Evolutionary conservation across 1,140 invertebrate genomes (phyloP), one percentile per base, ranked within the genome.

Genomic region (Pseudachorutes palmiensis): DNA sequence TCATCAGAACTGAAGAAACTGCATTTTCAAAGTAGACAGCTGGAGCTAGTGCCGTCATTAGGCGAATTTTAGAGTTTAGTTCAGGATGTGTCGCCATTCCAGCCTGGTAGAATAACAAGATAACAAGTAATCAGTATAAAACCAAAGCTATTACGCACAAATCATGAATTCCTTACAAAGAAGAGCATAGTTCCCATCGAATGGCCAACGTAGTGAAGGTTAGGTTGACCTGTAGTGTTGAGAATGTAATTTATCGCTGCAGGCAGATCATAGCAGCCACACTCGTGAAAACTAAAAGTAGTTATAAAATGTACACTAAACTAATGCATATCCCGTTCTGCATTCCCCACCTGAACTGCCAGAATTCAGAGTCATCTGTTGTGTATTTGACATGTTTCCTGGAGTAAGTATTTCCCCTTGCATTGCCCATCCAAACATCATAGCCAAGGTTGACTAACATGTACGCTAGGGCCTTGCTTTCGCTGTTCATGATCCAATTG

Each of bases 181-280:
- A 83, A 81, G 67, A 79, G 77, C 1, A 82, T 80, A 0, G 85
- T 86, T 12, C 86, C 87, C 76, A 83, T 81, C 2, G 83, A 84
- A 76, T 88, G 85, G 0, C 87, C 85, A 1, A 89, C 80, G 69
- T 88, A 90, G 72, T 83, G 83, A 1, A 92, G 71, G 65, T 83
- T 78, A 28, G 79, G 71, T 66, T 82, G 77, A 2, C 81, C 80
- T 0, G 88, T 88, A 14, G 77, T 73, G 22, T 79, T 76, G 1
- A 90, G 76, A 36, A 87, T 81, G 73, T 85, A 86, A 30, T 64
- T 28, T 3, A 64, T 24, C 22, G 51, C 45, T 31, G 36, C 45
- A 49, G 62, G 82, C 26, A 85, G 64, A 74, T 85, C 84, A 68
- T 79, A 81, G 14, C 75, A 64, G 78, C 3, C 75, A 66, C 77